Base-by-base conservation (phyloP, 2,888 invertebrate species). In the Margaritifera margaritifera region DNA sequence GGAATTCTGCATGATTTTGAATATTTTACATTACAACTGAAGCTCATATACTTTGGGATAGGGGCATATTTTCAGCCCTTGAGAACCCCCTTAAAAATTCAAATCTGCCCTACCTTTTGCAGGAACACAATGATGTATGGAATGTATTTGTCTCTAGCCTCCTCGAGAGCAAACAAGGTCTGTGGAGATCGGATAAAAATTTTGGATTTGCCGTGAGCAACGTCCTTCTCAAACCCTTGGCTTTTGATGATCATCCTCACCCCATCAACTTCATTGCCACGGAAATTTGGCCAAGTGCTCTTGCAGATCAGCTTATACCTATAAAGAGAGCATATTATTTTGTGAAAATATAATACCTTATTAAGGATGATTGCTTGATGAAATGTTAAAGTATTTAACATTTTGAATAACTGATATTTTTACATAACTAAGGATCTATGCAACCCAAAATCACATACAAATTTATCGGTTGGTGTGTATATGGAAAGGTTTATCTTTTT, bases 301-400 rank as follows among this genome's bases (percentile, higher is more conserved):
- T 95, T 94, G 0, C 95, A 96, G 80, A 98, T 94, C 95, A 98
- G 96, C 92, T 99, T 99, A 92, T 99, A 99, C 72, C 98, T 94
- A 78, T 50, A 87, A 85, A 70, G 69, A 67, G 82, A 81, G 56
- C 68, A 70, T 63, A 61, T 11, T 50, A 66, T 55, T 50, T 42
- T 24, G n/a, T 27, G 42, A 31, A 64, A 59, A 66, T 53, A 22
- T n/a, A 20, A 31, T 20, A 52, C 11, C 51, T 6, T 59, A 25
- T 42, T 25, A 27, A n/a, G 25, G n/a, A 18, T 50, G 18, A n/a
- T 2, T 15, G 15, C 42, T 42, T 42, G 42, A 42, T 2, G 15
- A 15, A 42, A 42, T 11, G 42, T 8, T 42, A 42, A 11, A 42
- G 11, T 11, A 42, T 42, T 42, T 42, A 42, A 42, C 11, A 11